Percentiles rank a stretch among this genome's conserved stretches.
Evolutionary conservation across 2,113 vertebrate species (phyloP).

Genomic region (Willisornis vidua): DNA sequence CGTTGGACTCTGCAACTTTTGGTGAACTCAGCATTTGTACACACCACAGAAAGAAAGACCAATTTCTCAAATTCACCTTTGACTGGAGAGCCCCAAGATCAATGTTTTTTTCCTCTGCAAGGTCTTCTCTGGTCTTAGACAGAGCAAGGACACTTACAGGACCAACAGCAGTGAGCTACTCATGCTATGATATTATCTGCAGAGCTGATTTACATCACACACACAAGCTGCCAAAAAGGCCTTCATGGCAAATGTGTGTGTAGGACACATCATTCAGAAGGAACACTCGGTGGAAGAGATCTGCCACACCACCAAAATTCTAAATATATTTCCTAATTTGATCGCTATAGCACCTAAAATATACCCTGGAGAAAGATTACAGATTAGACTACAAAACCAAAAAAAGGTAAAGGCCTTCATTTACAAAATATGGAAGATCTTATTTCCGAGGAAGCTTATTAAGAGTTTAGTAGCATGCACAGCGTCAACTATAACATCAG

Average conservation of each 20-base stretch:
- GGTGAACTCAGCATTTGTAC: neutral
- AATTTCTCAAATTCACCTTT: neutral
- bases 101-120: neutral
- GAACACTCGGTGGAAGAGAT: neutral
- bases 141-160: neutral
- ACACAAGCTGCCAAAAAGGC: accelerated
- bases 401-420: neutral
- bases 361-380: neutral
- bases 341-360: neutral
- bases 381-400: neutral
- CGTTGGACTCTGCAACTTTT: neutral
- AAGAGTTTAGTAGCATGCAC: neutral
- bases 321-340: neutral
- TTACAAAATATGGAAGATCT: neutral
- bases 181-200: neutral
- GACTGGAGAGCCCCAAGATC: neutral
- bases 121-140: neutral
- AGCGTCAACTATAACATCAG: neutral
- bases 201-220: accelerated
- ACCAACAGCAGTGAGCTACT: neutral
- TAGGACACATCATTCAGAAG: neutral
- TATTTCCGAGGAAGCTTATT: neutral
- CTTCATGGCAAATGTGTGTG: accelerated
- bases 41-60: neutral
- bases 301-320: neutral